phyloP scores from a whole-genome alignment of 92 coral and sea anemone species.

The Phenganax marumi region DNA sequence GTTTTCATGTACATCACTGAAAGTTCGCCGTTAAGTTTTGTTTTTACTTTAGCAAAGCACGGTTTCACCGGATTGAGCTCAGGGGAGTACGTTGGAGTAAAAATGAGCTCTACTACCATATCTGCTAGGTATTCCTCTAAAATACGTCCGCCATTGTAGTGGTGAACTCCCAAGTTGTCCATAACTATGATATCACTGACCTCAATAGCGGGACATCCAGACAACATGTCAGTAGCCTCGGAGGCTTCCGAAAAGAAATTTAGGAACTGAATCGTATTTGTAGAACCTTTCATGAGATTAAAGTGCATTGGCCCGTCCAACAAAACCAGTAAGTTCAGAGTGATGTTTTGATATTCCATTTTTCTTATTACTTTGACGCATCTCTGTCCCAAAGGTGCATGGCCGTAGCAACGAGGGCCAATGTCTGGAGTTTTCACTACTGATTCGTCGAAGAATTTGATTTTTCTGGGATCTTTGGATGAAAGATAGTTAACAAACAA shows the following conservation, averaged over 20 bases:
- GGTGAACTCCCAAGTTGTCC: conserved; percentile 3
- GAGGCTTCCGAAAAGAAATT: conserved; percentile 3
- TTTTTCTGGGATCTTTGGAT: neutral
- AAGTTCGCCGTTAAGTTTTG: conserved; percentile 34
- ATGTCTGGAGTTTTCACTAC: conserved; percentile 7
- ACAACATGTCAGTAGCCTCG: neutral
- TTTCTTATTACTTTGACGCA: neutral
- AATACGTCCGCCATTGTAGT: conserved; percentile 1
- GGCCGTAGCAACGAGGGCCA: neutral
- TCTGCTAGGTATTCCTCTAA: neutral
- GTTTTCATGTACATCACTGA: conserved; percentile 17
- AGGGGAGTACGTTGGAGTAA: conserved; percentile 56
- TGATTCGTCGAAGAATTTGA: too few relatives aligned
- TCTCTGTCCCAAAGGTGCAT: neutral
- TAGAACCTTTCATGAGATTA: conserved; percentile 1
- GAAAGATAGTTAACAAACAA: too few relatives aligned
- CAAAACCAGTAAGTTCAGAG: neutral
- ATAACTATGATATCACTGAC: neutral
- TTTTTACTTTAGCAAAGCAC: conserved; percentile 50
- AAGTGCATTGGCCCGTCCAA: conserved; percentile 5
- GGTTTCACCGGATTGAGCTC: conserved; percentile 52
- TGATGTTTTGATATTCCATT: neutral
- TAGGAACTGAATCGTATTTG: neutral
- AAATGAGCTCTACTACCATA: conserved; percentile 31
- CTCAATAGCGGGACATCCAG: neutral